Conservation (phyloP, 2,888 invertebrate genomes). For the Beris morrisii region DNA sequence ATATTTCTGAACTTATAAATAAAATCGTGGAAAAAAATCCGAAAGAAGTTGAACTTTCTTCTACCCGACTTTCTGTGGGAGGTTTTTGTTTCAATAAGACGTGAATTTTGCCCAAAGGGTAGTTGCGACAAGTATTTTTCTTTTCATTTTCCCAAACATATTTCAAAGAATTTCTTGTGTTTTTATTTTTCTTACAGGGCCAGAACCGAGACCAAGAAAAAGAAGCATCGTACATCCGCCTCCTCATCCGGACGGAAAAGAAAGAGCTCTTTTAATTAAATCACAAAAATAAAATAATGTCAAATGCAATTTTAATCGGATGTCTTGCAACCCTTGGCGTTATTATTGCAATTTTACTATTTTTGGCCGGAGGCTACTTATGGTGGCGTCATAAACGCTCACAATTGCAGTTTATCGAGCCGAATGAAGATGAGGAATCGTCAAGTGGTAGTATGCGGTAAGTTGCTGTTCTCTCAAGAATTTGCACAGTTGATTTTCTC, state of each 20-base stretch:
- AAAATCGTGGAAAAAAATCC: too few relatives aligned
- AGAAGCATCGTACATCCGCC: too few relatives aligned
- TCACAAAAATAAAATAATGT: constrained; percentile 44
- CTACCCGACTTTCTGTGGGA: too few relatives aligned
- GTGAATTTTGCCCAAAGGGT: too few relatives aligned
- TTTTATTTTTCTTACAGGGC: not conserved
- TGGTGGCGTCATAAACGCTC: constrained; percentile 58
- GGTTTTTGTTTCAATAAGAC: too few relatives aligned
- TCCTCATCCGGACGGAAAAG: not conserved
- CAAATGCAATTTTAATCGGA: constrained; percentile 53
- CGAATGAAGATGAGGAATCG: constrained; percentile 54
- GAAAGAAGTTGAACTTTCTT: too few relatives aligned
- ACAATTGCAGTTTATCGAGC: constrained; percentile 55
- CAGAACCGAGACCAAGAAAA: not conserved
- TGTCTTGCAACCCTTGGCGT: constrained; percentile 53
- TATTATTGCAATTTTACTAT: constrained; percentile 52
- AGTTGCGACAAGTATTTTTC: too few relatives aligned
- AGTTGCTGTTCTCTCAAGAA: constrained; percentile 34
- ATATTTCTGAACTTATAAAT: too few relatives aligned
- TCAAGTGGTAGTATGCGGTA: constrained; percentile 55
- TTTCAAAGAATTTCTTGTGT: too few relatives aligned
- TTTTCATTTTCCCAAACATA: too few relatives aligned
- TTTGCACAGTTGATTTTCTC: not conserved
- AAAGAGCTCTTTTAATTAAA: not conserved
- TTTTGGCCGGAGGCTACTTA: constrained; percentile 54